These are phyloP conservation scores for Bathynomus jamesi DNA, from an alignment of 1,140 invertebrate genomes.

Conservation along the genomic window DNA sequence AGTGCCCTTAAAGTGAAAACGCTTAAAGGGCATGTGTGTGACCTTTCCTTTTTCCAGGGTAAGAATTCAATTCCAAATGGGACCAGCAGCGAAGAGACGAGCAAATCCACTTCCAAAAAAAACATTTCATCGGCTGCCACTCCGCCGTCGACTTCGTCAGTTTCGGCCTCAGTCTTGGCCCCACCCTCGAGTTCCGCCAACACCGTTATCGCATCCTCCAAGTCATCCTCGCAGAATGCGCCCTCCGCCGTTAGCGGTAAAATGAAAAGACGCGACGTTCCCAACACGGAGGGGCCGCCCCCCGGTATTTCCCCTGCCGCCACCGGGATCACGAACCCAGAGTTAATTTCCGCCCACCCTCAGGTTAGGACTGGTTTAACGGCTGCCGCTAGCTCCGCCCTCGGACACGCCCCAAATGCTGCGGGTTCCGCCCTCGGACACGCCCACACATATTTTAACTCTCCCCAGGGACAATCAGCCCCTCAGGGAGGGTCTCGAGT, in stretches of 20 bases:
- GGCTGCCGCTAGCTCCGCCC: background rate
- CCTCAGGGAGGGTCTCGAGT: background rate
- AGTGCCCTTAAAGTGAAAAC: too few relatives aligned
- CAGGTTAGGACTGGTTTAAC: background rate
- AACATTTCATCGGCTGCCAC: too few relatives aligned
- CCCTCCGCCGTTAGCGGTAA: background rate
- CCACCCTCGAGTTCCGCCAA: too few relatives aligned
- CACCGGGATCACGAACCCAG: background rate
- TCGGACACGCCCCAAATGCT: background rate
- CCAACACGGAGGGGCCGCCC: background rate
- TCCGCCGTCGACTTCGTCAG: too few relatives aligned
- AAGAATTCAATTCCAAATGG: background rate
- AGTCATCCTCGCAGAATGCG: background rate
- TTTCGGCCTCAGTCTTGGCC: too few relatives aligned
- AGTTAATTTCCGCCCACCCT: background rate
- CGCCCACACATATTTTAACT: background rate
- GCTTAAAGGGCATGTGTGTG: too few relatives aligned
- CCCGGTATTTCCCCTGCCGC: background rate
- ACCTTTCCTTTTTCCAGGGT: background rate
- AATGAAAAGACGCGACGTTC: background rate
- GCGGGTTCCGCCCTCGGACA: background rate
- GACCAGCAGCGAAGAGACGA: background rate
- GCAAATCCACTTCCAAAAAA: too few relatives aligned
- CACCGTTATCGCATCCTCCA: background rate
- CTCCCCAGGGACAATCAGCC: background rate